Conservation (phyloP, 2,797 vertebrate genomes). For the Manis crassicaudata region DNA sequence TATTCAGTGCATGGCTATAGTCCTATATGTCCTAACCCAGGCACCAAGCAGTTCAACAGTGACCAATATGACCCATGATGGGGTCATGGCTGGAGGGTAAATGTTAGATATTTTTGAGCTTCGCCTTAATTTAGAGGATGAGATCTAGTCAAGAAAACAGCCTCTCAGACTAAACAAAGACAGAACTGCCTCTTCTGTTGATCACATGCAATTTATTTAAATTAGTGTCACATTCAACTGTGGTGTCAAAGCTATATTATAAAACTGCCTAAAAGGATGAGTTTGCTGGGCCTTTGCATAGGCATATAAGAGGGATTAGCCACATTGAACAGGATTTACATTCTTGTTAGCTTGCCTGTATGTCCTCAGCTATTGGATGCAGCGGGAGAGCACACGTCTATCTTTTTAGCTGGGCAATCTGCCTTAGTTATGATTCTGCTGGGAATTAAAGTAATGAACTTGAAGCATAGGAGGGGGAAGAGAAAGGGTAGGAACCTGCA, state of each 20-base stretch:
- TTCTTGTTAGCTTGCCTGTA: conserved; percentile 44
- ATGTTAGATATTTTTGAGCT: conserved; percentile 23
- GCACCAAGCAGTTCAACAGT: not conserved
- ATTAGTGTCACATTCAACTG: conserved; percentile 5
- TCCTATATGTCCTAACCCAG: not conserved
- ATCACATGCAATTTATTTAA: conserved; percentile 68
- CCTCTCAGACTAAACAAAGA: conserved; percentile 71
- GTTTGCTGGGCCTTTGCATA: conserved; percentile 50
- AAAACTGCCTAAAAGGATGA: not conserved
- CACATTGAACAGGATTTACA: conserved; percentile 64
- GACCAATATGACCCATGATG: not conserved
- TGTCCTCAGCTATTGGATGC: not conserved
- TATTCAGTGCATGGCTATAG: rapidly evolving
- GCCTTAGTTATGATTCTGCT: not conserved
- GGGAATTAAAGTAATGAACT: not conserved
- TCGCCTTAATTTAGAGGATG: conserved; percentile 53
- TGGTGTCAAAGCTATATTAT: not conserved
- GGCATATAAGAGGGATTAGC: conserved; percentile 42
- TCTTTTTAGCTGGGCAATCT: conserved; percentile 13
- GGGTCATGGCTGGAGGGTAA: not conserved
- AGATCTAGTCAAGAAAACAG: conserved; percentile 56
- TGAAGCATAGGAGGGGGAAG: not conserved
- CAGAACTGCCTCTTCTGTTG: conserved; percentile 48
- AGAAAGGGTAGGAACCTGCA: not conserved
- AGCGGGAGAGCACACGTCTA: not conserved